Percentiles rank a stretch among this genome's conserved stretches.
Conservation (phyloP, 2,113 vertebrate species). For the Sakesphorus luctuosus region DNA sequence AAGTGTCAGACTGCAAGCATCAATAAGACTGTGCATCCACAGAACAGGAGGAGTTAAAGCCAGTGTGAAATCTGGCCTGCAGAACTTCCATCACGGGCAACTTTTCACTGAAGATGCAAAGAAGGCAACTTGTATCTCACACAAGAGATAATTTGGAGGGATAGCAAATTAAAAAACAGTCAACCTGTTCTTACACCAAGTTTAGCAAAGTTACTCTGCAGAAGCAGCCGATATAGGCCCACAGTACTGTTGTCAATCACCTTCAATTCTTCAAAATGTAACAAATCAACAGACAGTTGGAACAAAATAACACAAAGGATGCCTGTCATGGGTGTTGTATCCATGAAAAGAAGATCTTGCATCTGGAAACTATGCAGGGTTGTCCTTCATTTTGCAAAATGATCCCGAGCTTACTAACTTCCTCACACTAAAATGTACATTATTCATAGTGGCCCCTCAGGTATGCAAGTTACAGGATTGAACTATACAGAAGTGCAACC, state of each 20-base stretch:
- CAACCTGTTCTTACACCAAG: neutral
- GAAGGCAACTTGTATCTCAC: neutral
- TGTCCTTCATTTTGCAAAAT: neutral
- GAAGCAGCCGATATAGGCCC: fast-evolving
- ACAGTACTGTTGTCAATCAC: no score
- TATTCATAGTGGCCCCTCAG: neutral
- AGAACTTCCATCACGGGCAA: neutral
- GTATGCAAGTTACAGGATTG: neutral
- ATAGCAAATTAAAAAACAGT: neutral
- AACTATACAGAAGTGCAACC: neutral
- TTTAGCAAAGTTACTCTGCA: neutral
- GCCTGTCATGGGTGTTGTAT: fast-evolving
- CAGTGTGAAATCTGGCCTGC: neutral
- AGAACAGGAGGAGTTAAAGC: neutral
- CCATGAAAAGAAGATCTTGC: fast-evolving
- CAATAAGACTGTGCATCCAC: neutral
- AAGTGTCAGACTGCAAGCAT: neutral
- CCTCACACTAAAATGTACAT: neutral
- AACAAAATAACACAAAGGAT: neutral
- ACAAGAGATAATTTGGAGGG: neutral
- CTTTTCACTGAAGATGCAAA: neutral
- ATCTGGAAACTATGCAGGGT: neutral
- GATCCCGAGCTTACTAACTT: fast-evolving
- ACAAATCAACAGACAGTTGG: neutral
- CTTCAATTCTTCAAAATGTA: neutral